Evolutionary conservation across 2,888 invertebrate genomes (phyloP), one percentile per base, ranked within the genome.

Genomic region (Muschampia plurimacula): DNA sequence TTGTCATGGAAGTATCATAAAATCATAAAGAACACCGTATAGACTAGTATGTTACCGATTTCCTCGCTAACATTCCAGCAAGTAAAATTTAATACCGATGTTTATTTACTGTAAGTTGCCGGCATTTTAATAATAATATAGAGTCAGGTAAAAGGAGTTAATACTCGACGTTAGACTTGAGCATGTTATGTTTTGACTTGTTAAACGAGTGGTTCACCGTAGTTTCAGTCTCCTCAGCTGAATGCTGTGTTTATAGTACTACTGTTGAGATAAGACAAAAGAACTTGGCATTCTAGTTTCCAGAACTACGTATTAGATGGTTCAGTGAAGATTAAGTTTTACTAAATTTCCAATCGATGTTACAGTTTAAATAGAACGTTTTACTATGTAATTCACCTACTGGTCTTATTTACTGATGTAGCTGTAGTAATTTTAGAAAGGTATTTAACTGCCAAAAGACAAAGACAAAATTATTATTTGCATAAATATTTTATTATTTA

Each of bases 251-350:
- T 67, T 72, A 67, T 67, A 36, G 22, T 44, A 62, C 22, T 41
- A 44, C 62, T 67, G 41, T 72, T 64, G 46, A 68, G 46, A 59
- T 55, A 49, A 63, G 55, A 66, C 49, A 52, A 72, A 49, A 63
- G 55, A 62, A 68, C 72, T 28, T 68, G 68, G 67, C 39, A 6
- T 32, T 72, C 57, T 46, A 46, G 36, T 28, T 67, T 72, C 44
- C 13, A 52, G 57, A 39, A 22, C 57, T 65, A 57, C 12, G 28
- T 28, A 57, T 32, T 28, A 57, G 57, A 57, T 57, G 52, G 4
- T 49, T 49, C 49, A n/a, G 4, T 49, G 13, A 49, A 12, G 9
- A 44, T 13, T 4, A 12, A 12, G 13, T n/a, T 49, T 49, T 49
- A 10, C 41, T 10, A 9, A 7, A 9, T 10, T 1, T 10, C 3